Conservation (phyloP, 2,797 vertebrate genomes). For the Ctenosaura bakeri region DNA sequence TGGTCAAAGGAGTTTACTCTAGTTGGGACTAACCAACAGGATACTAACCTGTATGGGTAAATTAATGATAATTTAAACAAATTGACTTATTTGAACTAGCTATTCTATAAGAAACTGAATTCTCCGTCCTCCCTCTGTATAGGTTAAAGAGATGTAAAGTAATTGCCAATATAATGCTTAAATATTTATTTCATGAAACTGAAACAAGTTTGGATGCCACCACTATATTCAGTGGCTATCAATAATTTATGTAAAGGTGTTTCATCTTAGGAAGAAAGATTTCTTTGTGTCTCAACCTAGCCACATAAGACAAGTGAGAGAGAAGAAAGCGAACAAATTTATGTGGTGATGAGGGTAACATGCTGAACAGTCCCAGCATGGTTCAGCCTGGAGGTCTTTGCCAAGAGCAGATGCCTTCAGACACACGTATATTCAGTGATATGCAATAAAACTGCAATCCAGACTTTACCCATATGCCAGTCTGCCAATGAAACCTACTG, state of each 20-base stretch:
- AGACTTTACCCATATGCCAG: slow-evolving; percentile 33
- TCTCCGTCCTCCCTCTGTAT: background rate
- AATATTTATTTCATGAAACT: slow-evolving; percentile 19
- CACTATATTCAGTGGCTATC: background rate
- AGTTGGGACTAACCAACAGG: too few species aligned
- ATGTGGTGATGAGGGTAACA: slow-evolving; percentile 10
- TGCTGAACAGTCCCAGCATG: background rate
- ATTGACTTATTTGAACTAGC: background rate
- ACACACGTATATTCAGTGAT: slow-evolving; percentile 22
- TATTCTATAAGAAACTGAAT: background rate
- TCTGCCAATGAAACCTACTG: slow-evolving; percentile 28
- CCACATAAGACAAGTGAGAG: slow-evolving; percentile 1
- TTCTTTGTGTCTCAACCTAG: background rate
- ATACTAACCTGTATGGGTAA: too few species aligned
- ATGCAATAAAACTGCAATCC: slow-evolving; percentile 31
- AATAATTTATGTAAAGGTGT: slow-evolving; percentile 16
- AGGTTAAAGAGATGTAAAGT: background rate
- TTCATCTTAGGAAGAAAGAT: background rate
- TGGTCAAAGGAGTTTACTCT: too few species aligned
- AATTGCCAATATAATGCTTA: background rate
- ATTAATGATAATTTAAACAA: background rate
- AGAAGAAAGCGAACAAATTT: slow-evolving; percentile 14
- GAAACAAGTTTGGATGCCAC: background rate
- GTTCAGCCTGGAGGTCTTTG: background rate
- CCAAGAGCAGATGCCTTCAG: background rate